Evolutionary conservation across 2,888 invertebrate species (phyloP).

Genomic region (Orthosia gothica): DNA sequence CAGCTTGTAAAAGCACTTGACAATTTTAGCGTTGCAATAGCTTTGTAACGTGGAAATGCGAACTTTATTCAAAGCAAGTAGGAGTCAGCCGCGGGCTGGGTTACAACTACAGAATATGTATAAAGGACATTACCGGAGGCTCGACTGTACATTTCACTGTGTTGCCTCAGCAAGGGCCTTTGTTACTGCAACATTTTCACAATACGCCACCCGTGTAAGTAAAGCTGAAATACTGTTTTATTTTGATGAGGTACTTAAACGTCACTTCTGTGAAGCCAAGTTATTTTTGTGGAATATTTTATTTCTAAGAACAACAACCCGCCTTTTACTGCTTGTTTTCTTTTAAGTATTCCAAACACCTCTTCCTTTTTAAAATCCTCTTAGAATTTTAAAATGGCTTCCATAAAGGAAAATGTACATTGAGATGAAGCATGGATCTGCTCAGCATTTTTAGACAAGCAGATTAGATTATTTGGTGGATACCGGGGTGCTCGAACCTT

Average conservation of each 20-base stretch:
- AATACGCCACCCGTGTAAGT: conserved; percentile 41
- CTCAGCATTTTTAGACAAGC: conserved; percentile 38
- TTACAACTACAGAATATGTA: conserved; percentile 71
- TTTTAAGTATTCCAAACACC: conserved; percentile 39
- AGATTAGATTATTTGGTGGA: conserved; percentile 51
- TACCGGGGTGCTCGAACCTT: conserved; percentile 31
- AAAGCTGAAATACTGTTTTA: conserved; percentile 45
- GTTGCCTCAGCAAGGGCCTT: conserved; percentile 71
- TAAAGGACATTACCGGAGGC: conserved; percentile 74
- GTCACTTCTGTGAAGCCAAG: conserved; percentile 20
- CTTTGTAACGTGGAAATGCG: conserved; percentile 63
- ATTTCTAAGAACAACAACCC: conserved; percentile 28
- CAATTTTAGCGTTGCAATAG: conserved; percentile 62
- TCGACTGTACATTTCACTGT: conserved; percentile 74
- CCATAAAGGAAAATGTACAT: conserved; percentile 27
- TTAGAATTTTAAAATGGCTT: conserved; percentile 35
- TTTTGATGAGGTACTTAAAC: conserved; percentile 30
- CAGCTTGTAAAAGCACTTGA: conserved; percentile 61
- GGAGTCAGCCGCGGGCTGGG: conserved; percentile 53
- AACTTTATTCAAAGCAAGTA: conserved; percentile 70
- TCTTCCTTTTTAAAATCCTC: conserved; percentile 41
- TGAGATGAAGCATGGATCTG: conserved; percentile 20
- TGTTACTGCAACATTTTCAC: conserved; percentile 66
- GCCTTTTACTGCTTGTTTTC: conserved; percentile 20
- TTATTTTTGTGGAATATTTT: conserved; percentile 31